Evolutionary conservation across 2,888 invertebrate genomes (phyloP), one percentile per base, ranked within the genome.

Genomic region (Macropis europaea): DNA sequence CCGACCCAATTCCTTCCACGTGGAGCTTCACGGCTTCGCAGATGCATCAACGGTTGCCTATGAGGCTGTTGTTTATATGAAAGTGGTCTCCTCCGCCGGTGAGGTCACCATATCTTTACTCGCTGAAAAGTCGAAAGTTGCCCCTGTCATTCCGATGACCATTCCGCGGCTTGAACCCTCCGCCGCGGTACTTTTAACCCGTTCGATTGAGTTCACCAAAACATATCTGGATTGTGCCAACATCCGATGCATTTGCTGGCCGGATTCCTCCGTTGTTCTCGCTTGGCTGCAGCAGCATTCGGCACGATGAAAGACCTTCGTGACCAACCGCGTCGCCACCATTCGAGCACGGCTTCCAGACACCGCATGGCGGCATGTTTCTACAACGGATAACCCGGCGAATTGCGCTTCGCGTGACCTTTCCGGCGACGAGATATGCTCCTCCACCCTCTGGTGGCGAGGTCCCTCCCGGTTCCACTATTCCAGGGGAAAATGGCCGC

Each of bases 341-440:
- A 36, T 36, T 36, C 36, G n/a, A 15, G n/a, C 3, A n/a, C 36
- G 36, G 2, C 17, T 7, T 30, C 19, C 56, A 2, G 7, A n/a
- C 7, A 15, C 9, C 1, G n/a, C 17, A 6, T 56, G 56, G 56
- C 19, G 13, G 1, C 57, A 61, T 17, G 48, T 61, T 2, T 36
- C 28, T 1, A 38, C 52, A 2, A 7, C 9, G 0, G 50, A 60
- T 1, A 60, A 60, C 13, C 60, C 48, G 1, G 60, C 60, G 0
- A 40, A 60, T 40, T 47, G 26, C 2, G 40, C 42, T 0, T 60
- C 60, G 7, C 52, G 61, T 0, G 52, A 52, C 11, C 15, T 42
- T n/a, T n/a, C 1, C 3, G 26, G 1, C 1, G 13, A 11, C 2
- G 15, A 40, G 4, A 22, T 60, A 9, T 5, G 17, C 2, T 3